Evolutionary conservation across 2,888 invertebrate genomes (phyloP).

Genomic region (Lamellibrachia columna): DNA sequence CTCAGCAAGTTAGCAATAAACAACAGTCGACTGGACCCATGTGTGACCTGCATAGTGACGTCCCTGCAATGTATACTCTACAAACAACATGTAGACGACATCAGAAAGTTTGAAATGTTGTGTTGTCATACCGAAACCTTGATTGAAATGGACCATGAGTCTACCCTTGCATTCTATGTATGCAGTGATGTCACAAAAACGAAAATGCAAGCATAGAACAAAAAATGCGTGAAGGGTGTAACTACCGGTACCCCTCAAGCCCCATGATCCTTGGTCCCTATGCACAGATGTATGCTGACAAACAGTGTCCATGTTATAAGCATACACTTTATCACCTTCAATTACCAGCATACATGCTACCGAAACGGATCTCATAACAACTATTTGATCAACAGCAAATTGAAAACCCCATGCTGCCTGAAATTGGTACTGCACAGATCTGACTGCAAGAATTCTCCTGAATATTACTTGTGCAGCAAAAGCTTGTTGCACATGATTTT

Average conservation of each 20-base stretch:
- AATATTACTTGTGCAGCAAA: not conserved
- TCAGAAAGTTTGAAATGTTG: not conserved
- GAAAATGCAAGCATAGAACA: constrained; percentile 1
- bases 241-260: not conserved
- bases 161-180: not conserved
- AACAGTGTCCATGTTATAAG: not conserved
- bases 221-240: not conserved
- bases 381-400: not conserved
- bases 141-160: not conserved
- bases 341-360: not conserved
- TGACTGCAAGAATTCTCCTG: not conserved
- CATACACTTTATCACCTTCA: not conserved
- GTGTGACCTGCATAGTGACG: not conserved
- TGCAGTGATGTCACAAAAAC: not conserved
- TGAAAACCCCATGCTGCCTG: not conserved
- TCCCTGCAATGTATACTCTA: not conserved
- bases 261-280: not conserved
- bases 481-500: not conserved
- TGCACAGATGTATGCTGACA: not conserved
- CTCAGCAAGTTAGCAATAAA: not conserved
- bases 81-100: not conserved
- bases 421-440: not conserved
- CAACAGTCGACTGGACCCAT: not conserved
- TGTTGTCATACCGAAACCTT: not conserved
- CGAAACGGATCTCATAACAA: not conserved